A percentile compares a stretch with the other conserved stretches of the same genome.
Conservation (phyloP, 2,797 vertebrate species). For the Todus mexicanus region DNA sequence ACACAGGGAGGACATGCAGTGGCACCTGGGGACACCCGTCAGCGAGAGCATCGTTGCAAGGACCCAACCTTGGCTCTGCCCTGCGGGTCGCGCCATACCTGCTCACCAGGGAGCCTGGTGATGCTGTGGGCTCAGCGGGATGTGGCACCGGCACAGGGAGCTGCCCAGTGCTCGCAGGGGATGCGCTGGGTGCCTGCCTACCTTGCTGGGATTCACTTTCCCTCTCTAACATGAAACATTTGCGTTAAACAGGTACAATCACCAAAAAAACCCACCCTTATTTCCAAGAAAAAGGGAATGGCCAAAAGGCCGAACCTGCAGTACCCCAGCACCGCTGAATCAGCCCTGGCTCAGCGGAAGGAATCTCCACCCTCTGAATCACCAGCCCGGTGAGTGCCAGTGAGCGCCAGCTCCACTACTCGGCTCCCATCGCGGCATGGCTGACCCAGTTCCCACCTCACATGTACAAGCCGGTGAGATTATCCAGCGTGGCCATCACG, state of each 20-base stretch:
- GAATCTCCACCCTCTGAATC: background rate
- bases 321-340: background rate
- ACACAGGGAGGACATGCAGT: accelerated
- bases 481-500: background rate
- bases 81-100: accelerated
- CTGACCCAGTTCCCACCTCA: constrained; percentile 8
- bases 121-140: background rate
- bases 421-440: accelerated
- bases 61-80: background rate
- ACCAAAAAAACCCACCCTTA: too few relatives aligned
- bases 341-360: constrained; percentile 4
- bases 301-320: background rate
- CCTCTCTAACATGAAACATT: background rate
- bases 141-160: background rate
- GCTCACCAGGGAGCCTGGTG: accelerated
- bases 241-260: background rate
- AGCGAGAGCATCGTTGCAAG: background rate
- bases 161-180: accelerated
- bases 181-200: background rate
- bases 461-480: background rate
- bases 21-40: accelerated
- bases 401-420: background rate
- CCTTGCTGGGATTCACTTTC: background rate
- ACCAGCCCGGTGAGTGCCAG: background rate
- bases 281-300: background rate